Conservation (phyloP, 2,888 invertebrate genomes). For the Cerastis leucographa region DNA sequence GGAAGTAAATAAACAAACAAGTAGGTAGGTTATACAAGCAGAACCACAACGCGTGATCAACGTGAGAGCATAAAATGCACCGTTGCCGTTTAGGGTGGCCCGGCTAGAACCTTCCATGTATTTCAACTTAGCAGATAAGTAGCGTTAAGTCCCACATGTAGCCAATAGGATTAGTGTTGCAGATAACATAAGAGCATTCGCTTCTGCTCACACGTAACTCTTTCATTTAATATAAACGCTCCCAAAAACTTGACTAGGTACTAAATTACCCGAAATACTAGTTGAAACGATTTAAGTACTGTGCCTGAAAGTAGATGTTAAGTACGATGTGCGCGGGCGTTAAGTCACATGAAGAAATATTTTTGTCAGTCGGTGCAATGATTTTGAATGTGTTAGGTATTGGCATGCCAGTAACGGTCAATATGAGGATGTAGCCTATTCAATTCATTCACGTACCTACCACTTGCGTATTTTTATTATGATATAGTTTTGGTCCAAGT, state of each 20-base stretch:
- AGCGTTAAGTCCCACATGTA: too few species aligned
- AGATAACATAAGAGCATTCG: too few species aligned
- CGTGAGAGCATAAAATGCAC: too few species aligned
- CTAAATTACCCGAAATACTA: background rate
- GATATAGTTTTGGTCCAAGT: background rate
- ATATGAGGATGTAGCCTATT: background rate
- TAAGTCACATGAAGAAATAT: background rate
- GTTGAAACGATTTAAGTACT: conserved; percentile 3
- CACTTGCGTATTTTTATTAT: background rate
- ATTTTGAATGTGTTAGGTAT: background rate
- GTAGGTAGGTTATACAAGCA: too few species aligned
- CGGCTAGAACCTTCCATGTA: too few species aligned
- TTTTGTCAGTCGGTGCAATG: background rate
- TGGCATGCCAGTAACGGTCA: background rate
- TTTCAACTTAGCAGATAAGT: too few species aligned
- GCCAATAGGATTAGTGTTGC: too few species aligned
- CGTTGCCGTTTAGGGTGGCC: too few species aligned
- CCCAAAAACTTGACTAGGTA: too few species aligned
- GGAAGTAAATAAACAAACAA: conserved; percentile 19
- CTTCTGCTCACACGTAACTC: too few species aligned
- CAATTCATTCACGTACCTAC: background rate
- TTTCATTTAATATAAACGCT: too few species aligned
- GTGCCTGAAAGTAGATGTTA: background rate
- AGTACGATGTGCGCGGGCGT: background rate
- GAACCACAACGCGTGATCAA: too few species aligned